Conservation (phyloP, 2,797 vertebrate species). For the Channa striata region DNA sequence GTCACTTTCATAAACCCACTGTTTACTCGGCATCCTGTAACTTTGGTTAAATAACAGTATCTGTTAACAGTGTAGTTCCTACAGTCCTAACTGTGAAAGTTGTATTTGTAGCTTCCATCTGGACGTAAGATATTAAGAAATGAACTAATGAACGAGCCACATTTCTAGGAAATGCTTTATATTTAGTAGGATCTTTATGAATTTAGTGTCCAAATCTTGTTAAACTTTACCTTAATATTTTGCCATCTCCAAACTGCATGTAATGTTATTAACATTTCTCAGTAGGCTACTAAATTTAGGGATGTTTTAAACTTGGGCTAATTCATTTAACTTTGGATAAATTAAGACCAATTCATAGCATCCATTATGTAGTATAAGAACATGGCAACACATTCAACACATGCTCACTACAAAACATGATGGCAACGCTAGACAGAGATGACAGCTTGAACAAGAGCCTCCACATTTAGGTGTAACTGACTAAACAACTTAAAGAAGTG, state of each 20-base stretch:
- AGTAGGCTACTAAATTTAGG: background rate
- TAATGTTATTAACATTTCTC: background rate
- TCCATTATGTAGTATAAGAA: no score
- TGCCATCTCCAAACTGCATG: conserved; percentile 3
- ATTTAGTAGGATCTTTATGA: conserved; percentile 1
- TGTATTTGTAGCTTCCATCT: no score
- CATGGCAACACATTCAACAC: no score
- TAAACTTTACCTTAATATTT: conserved; percentile 26
- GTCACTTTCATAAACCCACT: background rate
- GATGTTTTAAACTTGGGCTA: background rate
- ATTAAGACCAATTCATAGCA: no score
- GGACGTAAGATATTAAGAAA: background rate
- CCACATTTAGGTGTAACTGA: no score
- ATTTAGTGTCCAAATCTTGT: conserved; percentile 6
- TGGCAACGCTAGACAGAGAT: no score
- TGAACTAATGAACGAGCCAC: background rate
- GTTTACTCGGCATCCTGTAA: no score
- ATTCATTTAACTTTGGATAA: background rate
- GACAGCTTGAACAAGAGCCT: no score
- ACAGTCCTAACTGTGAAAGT: no score
- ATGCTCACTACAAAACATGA: no score
- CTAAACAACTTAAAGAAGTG: no score
- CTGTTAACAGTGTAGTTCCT: background rate
- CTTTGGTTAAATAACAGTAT: no score
- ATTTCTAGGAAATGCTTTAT: background rate